Conservation (phyloP, 1,140 invertebrate species). For the Chironomus tepperi region DNA sequence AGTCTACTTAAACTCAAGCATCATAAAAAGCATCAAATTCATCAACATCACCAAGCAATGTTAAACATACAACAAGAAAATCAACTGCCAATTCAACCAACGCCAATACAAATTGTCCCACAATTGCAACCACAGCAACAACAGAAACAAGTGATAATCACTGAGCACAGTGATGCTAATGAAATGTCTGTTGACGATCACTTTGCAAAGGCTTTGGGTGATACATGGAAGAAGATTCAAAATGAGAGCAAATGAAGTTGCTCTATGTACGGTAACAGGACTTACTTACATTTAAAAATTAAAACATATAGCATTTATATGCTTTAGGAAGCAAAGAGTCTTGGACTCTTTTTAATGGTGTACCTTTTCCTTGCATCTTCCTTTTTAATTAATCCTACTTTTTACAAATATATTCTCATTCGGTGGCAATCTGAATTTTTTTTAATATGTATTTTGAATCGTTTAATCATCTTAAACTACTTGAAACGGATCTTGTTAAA, state of each 20-base stretch:
- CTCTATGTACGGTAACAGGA: neutral
- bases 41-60: slow-evolving; percentile 25
- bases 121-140: slow-evolving; percentile 27
- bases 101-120: slow-evolving; percentile 29
- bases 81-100: slow-evolving; percentile 34
- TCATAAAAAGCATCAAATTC: slow-evolving; percentile 25
- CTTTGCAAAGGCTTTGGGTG: slow-evolving; percentile 82
- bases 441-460: neutral
- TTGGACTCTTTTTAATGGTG: neutral
- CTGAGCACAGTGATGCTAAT: slow-evolving; percentile 43
- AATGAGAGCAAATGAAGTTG: neutral
- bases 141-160: slow-evolving; percentile 31
- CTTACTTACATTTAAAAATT: neutral
- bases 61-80: slow-evolving; percentile 27
- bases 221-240: slow-evolving; percentile 83
- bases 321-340: neutral
- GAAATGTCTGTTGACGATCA: slow-evolving; percentile 79
- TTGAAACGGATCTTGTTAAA: neutral
- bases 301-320: too few species aligned
- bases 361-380: too few species aligned
- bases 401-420: neutral
- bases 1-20: slow-evolving; percentile 15
- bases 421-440: neutral
- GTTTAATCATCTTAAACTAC: neutral
- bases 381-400: too few species aligned